Conservation (phyloP, 2,797 vertebrate species). For the Geotrypetes seraphini region DNA sequence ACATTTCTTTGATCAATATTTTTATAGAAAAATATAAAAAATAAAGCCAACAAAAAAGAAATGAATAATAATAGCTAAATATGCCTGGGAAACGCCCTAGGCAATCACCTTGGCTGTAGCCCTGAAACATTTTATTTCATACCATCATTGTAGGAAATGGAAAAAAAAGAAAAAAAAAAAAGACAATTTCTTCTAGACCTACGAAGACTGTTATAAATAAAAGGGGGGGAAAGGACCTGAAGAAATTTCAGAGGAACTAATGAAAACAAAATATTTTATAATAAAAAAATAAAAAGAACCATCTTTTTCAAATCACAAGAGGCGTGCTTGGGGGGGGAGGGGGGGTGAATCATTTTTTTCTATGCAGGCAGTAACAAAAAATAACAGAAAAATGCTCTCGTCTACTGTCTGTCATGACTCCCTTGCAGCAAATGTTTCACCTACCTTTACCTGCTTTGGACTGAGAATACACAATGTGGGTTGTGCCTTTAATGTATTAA, state of each 20-base stretch:
- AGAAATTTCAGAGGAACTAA: conserved; percentile 22
- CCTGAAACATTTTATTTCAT: conserved; percentile 23
- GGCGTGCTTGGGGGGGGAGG: too few species aligned
- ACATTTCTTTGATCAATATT: conserved; percentile 22
- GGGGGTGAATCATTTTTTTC: too few species aligned
- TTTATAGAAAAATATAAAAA: conserved; percentile 24
- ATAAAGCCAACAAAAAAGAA: not conserved
- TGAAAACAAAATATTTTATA: conserved; percentile 2
- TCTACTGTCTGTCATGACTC: conserved; percentile 29
- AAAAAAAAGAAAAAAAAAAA: conserved; percentile 20
- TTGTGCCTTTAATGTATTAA: conserved; percentile 67
- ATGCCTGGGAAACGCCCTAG: conserved; percentile 10
- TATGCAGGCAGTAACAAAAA: too few species aligned
- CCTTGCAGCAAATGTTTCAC: conserved; percentile 45
- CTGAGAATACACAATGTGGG: conserved; percentile 54
- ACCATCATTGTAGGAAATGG: conserved; percentile 18
- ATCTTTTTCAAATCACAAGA: not conserved
- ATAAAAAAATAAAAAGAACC: not conserved
- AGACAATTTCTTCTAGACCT: conserved; percentile 22
- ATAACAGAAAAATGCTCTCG: conserved; percentile 24
- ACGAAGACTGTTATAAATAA: conserved; percentile 32
- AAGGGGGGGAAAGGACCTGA: conserved; percentile 13
- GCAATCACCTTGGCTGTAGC: conserved; percentile 12
- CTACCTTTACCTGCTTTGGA: conserved; percentile 55
- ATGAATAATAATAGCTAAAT: conserved; percentile 3